Evolutionary conservation across 1,140 invertebrate genomes (phyloP).

Genomic region (Eulimnadia texana): DNA sequence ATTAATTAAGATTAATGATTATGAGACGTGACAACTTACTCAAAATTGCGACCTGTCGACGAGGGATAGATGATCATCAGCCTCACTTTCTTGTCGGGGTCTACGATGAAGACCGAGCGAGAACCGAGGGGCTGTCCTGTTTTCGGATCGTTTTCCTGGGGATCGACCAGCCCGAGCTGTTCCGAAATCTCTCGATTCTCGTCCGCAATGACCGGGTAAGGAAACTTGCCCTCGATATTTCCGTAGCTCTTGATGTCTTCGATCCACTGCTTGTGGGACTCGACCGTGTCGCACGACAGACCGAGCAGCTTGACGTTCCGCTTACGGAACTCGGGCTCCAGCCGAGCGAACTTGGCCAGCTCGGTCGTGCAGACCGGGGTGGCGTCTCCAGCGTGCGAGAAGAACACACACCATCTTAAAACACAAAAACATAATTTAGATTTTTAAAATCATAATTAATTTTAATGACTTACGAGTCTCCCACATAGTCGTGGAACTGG

Average conservation of each 20-base stretch:
- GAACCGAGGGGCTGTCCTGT: slow-evolving; percentile 59
- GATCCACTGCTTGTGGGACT: slow-evolving; percentile 71
- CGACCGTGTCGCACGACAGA: slow-evolving; percentile 71
- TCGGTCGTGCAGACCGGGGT: slow-evolving; percentile 92
- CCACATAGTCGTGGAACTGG: slow-evolving; percentile 59
- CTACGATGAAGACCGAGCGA: slow-evolving; percentile 72
- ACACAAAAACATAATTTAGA: too few species aligned
- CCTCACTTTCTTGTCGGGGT: slow-evolving; percentile 68
- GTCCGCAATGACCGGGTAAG: slow-evolving; percentile 80
- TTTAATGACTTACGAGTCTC: slow-evolving; percentile 49
- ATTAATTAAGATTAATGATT: neutral
- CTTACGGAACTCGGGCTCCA: slow-evolving; percentile 60
- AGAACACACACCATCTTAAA: slow-evolving; percentile 71
- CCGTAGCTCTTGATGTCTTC: slow-evolving; percentile 66
- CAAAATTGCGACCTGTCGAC: slow-evolving; percentile 78
- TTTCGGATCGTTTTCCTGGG: slow-evolving; percentile 49
- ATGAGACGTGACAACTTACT: slow-evolving; percentile 40
- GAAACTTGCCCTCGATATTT: slow-evolving; percentile 45
- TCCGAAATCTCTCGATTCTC: slow-evolving; percentile 56
- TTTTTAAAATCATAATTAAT: too few species aligned
- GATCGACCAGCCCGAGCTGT: slow-evolving; percentile 72
- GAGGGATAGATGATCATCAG: slow-evolving; percentile 79
- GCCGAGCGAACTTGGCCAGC: slow-evolving; percentile 57
- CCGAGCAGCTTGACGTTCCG: slow-evolving; percentile 80
- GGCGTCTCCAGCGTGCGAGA: slow-evolving; percentile 85